Evolutionary conservation across 2,888 invertebrate genomes (phyloP), one percentile per base, ranked within the genome.

Genomic region (Apotomis betuletana): DNA sequence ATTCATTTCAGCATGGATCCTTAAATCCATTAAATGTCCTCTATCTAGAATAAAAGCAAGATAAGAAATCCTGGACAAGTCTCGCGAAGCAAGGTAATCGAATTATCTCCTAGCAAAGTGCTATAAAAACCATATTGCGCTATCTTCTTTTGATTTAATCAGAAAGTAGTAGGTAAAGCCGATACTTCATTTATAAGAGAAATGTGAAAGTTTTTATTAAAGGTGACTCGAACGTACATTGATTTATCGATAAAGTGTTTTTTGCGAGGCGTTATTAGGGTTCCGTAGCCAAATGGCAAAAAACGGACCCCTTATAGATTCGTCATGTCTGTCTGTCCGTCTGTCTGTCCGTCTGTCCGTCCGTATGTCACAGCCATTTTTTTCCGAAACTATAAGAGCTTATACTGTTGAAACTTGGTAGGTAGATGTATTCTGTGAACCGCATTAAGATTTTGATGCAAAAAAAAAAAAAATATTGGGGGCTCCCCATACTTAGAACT

Each of bases 61-160:
- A 4, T 54, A 38, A 41, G 52, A 54, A 63, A 54, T 52, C 63
- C 52, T 54, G 5, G 52, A 15, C 10, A 36, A 49, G 67, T 67
- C 13, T 52, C 51, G 10, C 44, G 54, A 44, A 27, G 60, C 41
- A 36, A 60, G 52, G 59, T 59, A 68, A 61, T 68, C 60, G 46
- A 44, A 61, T 60, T 54, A 61, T 60, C 52, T n/a, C 10, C 15
- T 3, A 52, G 60, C 52, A 60, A 67, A 68, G 54, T 68, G 54
- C 41, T 54, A 46, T 15, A 60, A 54, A 61, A 68, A 68, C 15
- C 10, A 12, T 61, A 27, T 51, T 15, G 41, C 44, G 6, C 13
- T 59, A 44, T 59, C 13, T 15, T 15, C 36, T 55, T 60, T 60
- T 13, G 15, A 60, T 60, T 60, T 60, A 44, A 9, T 44, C 8